Evolutionary conservation across 1,140 invertebrate genomes (phyloP).

Genomic region (Lucilia sericata): DNA sequence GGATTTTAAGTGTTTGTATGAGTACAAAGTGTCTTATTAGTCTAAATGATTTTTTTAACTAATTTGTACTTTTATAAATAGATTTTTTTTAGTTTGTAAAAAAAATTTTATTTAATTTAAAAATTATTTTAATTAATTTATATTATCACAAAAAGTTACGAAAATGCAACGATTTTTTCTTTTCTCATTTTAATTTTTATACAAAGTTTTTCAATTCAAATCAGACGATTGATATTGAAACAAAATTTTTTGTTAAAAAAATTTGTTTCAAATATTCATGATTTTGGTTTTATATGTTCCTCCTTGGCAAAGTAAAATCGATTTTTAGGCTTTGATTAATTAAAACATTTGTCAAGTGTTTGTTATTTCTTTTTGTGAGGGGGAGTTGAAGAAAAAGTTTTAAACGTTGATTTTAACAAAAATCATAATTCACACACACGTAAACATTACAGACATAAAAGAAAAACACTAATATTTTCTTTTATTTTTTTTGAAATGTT

Average conservation of each 20-base stretch:
- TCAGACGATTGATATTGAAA: conserved; percentile 13
- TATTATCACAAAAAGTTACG: conserved; percentile 39
- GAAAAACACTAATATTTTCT: neutral
- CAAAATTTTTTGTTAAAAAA: conserved; percentile 40
- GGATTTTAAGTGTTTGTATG: conserved; percentile 39
- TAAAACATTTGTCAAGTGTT: conserved; percentile 38
- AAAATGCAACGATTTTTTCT: conserved; percentile 39
- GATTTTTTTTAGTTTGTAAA: conserved; percentile 31
- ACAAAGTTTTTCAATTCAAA: neutral
- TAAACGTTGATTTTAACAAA: conserved; percentile 41
- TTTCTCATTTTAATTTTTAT: conserved; percentile 8
- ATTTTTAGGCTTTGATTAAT: conserved; percentile 44
- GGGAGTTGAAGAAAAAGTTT: conserved; percentile 6
- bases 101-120: conserved; percentile 44
- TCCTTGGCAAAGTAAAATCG: conserved; percentile 37
- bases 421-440: conserved; percentile 9
- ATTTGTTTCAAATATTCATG: conserved; percentile 42
- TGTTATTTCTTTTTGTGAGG: conserved; percentile 27
- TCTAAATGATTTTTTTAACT: conserved; percentile 47
- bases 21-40: conserved; percentile 44
- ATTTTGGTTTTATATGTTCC: conserved; percentile 28
- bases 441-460: neutral
- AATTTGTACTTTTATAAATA: conserved; percentile 49
- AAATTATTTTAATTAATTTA: conserved; percentile 39
- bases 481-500: neutral